Evolutionary conservation across 1,140 invertebrate genomes (phyloP), one percentile per base, ranked within the genome.

Genomic region (Oncopodura yosiiana): DNA sequence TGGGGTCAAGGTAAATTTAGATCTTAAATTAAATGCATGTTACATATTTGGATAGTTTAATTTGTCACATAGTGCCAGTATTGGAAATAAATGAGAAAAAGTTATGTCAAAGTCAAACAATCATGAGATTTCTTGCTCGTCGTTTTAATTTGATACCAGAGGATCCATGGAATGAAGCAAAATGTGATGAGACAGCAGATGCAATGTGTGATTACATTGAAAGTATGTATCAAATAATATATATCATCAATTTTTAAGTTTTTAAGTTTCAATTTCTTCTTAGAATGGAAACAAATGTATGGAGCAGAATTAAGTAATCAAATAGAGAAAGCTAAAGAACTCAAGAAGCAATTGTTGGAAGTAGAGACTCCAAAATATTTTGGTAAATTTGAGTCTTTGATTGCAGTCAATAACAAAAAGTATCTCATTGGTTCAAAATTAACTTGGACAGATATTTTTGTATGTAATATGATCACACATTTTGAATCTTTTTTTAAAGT

Each of bases 101-200:
- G 3, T 24, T 53, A 3, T 27, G 30, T 1, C 16, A 27, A 8
- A 32, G 41, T 12, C 23, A 36, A 44, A 2, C 51, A n/a, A 53
- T 53, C 12, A 29, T 26, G 1, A 27, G 51, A 9, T 53, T 41
- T 34, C 41, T 53, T 2, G 51, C 41, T 2, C 6, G 36, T 23
- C 30, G 37, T 27, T 53, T 44, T 24, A 18, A 34, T n/a, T 30
- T 53, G 9, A n/a, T 34, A 11, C 18, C 39, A 0, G 30, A 16
- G 14, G 41, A 53, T 18, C 29, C 27, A 6, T 53, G 32, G 12
- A 42, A 53, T 24, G 41, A 42, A 12, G 19, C 51, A 16, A 53
- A 53, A 24, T 53, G 51, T 23, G 51, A 53, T 16, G 51, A 53
- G 37, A 21, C 16, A 19, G 26, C 30, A n/a, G 51, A 53, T 24